These are phyloP conservation scores for Drosophila merina DNA, from an alignment of 2,888 invertebrate species.

Conservation along the genomic window DNA sequence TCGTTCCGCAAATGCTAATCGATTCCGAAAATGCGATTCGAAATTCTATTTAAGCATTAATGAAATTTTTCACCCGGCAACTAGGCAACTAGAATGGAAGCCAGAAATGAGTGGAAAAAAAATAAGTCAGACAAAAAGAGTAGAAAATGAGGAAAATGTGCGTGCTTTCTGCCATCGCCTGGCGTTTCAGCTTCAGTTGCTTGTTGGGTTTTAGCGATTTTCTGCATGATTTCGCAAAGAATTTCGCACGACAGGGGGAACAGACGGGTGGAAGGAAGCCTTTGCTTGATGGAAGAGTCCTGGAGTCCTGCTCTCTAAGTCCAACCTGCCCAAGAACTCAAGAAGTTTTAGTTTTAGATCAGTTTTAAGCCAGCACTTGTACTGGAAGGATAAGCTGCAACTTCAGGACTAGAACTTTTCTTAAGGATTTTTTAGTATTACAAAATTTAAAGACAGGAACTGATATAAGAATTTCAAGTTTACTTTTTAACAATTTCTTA, in stretches of 20 bases:
- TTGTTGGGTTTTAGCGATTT: conserved; percentile 63
- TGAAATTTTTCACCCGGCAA: conserved; percentile 41
- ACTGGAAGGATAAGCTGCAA: background rate
- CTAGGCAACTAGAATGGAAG: background rate
- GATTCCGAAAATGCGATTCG: conserved; percentile 44
- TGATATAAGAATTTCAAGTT: too few species aligned
- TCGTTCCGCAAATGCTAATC: conserved; percentile 43
- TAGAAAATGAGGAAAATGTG: conserved; percentile 30
- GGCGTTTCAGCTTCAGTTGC: conserved; percentile 28
- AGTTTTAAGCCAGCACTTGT: background rate
- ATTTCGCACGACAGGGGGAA: conserved; percentile 25
- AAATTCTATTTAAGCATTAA: conserved; percentile 68
- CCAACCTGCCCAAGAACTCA: background rate
- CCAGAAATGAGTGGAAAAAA: conserved; percentile 1
- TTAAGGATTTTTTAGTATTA: too few species aligned
- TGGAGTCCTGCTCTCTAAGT: conserved; percentile 8
- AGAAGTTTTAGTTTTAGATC: conserved; percentile 2
- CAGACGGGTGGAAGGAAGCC: conserved; percentile 7
- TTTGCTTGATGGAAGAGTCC: conserved; percentile 9
- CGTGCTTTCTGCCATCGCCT: conserved; percentile 34
- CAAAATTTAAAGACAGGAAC: too few species aligned
- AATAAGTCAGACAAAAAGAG: background rate
- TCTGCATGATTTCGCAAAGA: conserved; percentile 68
- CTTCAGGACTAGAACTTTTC: too few species aligned
- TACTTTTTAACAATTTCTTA: too few species aligned